phyloP scores from a whole-genome alignment of 35 echinoderm and acorn worm species.

The Holothuria glaberrima region DNA sequence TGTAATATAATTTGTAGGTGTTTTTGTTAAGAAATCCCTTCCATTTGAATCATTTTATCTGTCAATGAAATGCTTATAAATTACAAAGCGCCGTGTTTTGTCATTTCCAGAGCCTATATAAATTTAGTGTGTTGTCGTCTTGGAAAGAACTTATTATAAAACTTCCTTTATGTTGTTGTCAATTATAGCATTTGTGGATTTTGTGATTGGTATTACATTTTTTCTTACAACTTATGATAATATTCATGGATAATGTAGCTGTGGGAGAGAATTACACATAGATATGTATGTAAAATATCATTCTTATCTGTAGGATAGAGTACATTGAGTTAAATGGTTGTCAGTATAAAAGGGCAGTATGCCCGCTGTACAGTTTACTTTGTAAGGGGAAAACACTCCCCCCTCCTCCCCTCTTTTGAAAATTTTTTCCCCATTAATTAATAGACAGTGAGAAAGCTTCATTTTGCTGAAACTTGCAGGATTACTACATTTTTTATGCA shows the following conservation, averaged over 20 bases:
- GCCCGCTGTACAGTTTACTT: not conserved
- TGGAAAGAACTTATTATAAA: constrained; percentile 1
- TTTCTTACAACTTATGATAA: constrained; percentile 40
- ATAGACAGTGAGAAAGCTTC: not conserved
- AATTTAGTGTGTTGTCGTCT: not conserved
- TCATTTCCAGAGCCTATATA: constrained; percentile 47
- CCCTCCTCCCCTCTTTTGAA: not conserved
- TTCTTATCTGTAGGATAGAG: constrained; percentile 16
- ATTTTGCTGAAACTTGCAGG: not conserved
- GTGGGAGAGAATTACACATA: constrained; percentile 45
- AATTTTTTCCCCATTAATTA: not conserved
- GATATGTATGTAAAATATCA: constrained; percentile 42
- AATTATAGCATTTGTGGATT: constrained; percentile 15
- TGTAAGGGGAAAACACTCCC: not conserved
- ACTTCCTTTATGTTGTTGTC: constrained; percentile 10
- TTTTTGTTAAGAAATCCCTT: constrained; percentile 44
- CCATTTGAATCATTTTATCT: constrained; percentile 4
- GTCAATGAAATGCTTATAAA: constrained; percentile 1
- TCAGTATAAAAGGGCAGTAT: not conserved
- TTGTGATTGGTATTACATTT: constrained; percentile 42
- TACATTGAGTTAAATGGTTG: constrained; percentile 37
- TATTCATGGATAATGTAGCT: constrained; percentile 27
- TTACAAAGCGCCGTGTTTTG: constrained; percentile 20
- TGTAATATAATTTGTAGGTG: constrained; percentile 51
- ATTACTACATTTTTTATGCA: not conserved